Percentiles rank a stretch among this genome's conserved stretches.
These are phyloP conservation scores for Hapalemur alaotrensis DNA, from an alignment of 2,797 vertebrate genomes.

Conservation along the genomic window DNA sequence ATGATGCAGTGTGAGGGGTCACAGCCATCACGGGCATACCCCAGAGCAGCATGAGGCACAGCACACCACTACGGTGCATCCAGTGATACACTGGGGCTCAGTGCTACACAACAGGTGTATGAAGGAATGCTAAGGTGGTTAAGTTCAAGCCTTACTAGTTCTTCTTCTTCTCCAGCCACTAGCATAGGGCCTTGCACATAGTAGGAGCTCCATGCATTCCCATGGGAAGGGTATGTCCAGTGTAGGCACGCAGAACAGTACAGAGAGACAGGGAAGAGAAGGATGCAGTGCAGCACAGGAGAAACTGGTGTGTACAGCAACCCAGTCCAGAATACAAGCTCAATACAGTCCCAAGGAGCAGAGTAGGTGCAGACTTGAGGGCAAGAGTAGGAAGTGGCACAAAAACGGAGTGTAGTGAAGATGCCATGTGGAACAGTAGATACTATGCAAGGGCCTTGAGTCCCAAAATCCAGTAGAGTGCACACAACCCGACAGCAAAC, in stretches of 20 bases:
- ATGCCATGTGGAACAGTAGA: not conserved
- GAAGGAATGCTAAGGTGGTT: not conserved
- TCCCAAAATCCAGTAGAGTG: not conserved
- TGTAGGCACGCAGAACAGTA: not conserved
- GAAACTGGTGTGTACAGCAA: not conserved
- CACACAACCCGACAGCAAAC: not conserved
- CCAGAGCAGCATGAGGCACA: not conserved
- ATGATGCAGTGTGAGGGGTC: not conserved
- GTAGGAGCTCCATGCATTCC: not conserved
- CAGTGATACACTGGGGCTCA: not conserved
- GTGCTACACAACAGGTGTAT: fast-evolving
- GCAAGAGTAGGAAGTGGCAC: not conserved
- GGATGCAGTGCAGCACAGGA: not conserved
- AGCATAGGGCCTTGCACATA: not conserved
- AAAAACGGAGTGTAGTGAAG: not conserved
- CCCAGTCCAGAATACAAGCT: not conserved
- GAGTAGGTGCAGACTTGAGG: not conserved
- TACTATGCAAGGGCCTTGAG: not conserved
- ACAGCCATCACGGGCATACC: not conserved
- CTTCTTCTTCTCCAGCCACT: not conserved
- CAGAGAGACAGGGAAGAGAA: not conserved
- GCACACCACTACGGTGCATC: fast-evolving
- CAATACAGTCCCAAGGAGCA: not conserved
- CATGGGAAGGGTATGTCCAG: not conserved
- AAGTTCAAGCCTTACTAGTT: not conserved